Conservation (phyloP, 2,797 vertebrate genomes). For the Eremophila alpestris region DNA sequence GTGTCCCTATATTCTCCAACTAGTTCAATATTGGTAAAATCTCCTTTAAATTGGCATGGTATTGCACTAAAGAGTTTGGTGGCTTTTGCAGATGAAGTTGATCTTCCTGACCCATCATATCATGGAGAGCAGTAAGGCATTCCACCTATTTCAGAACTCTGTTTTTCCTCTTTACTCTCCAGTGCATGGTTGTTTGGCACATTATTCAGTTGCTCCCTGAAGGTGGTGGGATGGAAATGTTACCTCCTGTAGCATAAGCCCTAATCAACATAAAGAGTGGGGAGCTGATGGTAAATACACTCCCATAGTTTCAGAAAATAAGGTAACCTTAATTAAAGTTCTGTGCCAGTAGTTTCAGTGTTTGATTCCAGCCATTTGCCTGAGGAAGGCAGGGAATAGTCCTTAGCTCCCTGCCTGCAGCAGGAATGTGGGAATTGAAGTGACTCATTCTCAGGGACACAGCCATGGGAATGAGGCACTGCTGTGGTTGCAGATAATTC, state of each 20-base stretch:
- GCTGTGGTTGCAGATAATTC: conserved; percentile 61
- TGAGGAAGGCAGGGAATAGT: not conserved
- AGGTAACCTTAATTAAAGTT: not conserved
- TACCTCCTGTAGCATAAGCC: not conserved
- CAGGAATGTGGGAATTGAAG: conserved; percentile 16
- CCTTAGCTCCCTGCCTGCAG: conserved; percentile 20
- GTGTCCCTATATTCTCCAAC: not conserved
- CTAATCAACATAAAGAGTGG: not conserved
- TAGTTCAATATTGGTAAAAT: not conserved
- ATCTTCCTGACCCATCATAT: not conserved
- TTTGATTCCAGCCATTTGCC: conserved; percentile 9
- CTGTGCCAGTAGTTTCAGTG: not conserved
- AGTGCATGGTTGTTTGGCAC: not conserved
- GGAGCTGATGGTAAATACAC: not conserved
- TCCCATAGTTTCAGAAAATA: not conserved
- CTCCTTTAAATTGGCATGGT: not conserved
- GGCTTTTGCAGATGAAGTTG: not conserved
- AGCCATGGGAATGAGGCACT: conserved; percentile 11
- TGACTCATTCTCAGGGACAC: conserved; percentile 45
- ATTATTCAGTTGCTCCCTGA: not conserved
- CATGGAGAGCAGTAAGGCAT: not conserved
- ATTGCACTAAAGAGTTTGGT: not conserved
- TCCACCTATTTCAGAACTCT: not conserved
- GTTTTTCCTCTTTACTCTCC: not conserved
- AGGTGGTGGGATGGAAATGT: not conserved